A percentile compares a stretch with the other conserved stretches of the same genome.
phyloP scores from a whole-genome alignment of 2,797 vertebrate species.

The Urocyon cinereoargenteus region DNA sequence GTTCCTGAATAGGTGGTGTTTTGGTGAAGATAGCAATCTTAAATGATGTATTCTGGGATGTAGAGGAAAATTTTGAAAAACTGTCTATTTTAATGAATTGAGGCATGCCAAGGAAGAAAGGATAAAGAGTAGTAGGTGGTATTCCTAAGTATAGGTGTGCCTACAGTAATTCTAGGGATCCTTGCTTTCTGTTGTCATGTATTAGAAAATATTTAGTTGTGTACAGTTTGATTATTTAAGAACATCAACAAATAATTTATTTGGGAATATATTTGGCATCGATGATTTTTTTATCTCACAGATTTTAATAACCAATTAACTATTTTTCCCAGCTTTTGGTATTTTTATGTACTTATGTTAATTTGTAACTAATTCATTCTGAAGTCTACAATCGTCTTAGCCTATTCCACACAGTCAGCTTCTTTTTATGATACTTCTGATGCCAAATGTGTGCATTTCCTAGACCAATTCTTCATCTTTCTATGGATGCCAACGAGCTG shows the following conservation, averaged over 20 bases:
- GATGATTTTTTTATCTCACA: not conserved
- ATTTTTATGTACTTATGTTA: constrained; percentile 34
- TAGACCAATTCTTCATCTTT: not conserved
- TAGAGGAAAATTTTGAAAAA: not conserved
- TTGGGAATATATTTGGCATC: not conserved
- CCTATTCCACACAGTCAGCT: not conserved
- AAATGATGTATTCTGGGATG: not conserved
- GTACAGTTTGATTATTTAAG: not conserved
- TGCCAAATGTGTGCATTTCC: not conserved
- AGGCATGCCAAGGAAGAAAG: not conserved
- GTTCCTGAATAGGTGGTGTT: not conserved
- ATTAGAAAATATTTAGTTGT: not conserved
- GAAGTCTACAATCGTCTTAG: not conserved
- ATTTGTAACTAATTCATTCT: constrained; percentile 1
- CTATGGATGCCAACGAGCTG: not conserved
- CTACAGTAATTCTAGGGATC: not conserved
- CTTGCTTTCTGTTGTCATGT: not conserved
- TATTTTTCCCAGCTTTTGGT: not conserved
- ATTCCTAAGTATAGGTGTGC: not conserved
- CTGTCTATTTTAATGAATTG: not conserved
- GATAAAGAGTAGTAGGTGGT: not conserved
- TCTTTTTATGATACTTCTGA: not conserved
- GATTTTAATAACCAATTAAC: constrained; percentile 57
- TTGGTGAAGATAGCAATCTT: not conserved
- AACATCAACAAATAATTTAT: not conserved